These are phyloP conservation scores for Pomatorhinus ruficollis DNA, from an alignment of 2,113 vertebrate species.

Conservation along the genomic window DNA sequence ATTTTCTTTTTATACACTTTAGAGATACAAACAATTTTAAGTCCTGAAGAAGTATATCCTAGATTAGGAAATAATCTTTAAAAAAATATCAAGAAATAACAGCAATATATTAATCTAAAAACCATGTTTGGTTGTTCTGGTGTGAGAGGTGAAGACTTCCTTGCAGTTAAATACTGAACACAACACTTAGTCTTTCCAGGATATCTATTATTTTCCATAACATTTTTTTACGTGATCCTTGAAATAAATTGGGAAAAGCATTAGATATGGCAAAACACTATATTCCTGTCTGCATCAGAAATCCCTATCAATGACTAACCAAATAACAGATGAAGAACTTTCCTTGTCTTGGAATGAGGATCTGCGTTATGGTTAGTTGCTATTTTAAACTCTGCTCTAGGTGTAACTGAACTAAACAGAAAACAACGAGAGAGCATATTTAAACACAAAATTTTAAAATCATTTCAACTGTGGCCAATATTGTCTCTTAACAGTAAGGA, in stretches of 20 bases:
- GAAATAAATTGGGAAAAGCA: background rate
- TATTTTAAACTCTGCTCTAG: background rate
- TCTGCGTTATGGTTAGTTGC: background rate
- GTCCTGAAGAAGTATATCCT: background rate
- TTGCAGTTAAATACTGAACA: constrained; percentile 1
- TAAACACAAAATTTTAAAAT: background rate
- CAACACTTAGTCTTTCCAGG: background rate
- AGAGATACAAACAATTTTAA: background rate
- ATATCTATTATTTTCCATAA: background rate
- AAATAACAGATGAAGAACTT: background rate
- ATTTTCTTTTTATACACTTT: background rate
- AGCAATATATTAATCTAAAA: background rate
- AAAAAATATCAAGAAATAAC: background rate
- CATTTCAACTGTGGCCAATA: background rate
- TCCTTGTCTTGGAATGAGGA: background rate
- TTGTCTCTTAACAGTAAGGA: background rate
- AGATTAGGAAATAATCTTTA: background rate
- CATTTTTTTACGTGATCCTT: background rate
- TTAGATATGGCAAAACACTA: background rate
- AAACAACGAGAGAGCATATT: background rate
- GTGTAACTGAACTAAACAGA: background rate
- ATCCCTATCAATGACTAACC: background rate
- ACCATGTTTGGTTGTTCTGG: background rate
- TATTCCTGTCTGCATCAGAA: background rate
- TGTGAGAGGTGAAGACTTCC: background rate